Percentiles rank a stretch among this genome's conserved stretches.
These are phyloP conservation scores for Cephalopholis sonnerati DNA, from an alignment of 2,113 vertebrate species.

Conservation along the genomic window DNA sequence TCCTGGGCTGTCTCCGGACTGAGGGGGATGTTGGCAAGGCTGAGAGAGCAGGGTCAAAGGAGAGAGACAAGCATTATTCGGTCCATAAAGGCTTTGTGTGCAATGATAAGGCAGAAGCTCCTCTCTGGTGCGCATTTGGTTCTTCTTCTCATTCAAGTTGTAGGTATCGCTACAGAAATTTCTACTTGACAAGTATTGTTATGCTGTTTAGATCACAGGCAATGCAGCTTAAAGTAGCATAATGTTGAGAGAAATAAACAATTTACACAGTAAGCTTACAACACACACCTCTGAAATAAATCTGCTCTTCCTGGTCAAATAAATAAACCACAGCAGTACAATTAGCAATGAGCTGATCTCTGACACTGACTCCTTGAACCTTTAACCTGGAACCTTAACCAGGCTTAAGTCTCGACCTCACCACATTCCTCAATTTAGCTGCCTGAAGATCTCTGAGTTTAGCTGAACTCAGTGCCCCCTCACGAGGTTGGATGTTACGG, in stretches of 20 bases:
- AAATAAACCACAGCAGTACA: constrained; percentile 1
- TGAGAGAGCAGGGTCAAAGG: constrained; percentile 50
- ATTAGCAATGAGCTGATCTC: neutral
- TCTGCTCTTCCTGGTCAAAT: neutral
- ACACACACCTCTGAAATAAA: neutral
- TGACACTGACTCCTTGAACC: neutral
- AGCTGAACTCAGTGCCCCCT: constrained; percentile 50
- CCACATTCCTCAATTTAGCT: constrained; percentile 42
- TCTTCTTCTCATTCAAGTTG: neutral
- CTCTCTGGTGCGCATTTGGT: neutral
- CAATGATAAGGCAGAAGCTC: neutral
- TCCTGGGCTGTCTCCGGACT: constrained; percentile 97
- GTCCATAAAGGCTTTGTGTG: neutral
- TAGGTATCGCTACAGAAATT: neutral
- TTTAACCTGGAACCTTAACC: constrained; percentile 15
- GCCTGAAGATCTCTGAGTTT: constrained; percentile 37
- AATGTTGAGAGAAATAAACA: neutral
- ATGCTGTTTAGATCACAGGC: no score
- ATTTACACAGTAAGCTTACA: neutral
- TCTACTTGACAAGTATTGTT: neutral
- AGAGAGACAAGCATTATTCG: neutral
- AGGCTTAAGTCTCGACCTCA: constrained; percentile 4
- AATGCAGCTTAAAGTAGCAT: neutral
- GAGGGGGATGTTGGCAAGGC: constrained; percentile 97
- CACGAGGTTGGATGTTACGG: neutral